Evolutionary conservation across 2,888 invertebrate species (phyloP).

Genomic region (Malthinus seriepunctatus): DNA sequence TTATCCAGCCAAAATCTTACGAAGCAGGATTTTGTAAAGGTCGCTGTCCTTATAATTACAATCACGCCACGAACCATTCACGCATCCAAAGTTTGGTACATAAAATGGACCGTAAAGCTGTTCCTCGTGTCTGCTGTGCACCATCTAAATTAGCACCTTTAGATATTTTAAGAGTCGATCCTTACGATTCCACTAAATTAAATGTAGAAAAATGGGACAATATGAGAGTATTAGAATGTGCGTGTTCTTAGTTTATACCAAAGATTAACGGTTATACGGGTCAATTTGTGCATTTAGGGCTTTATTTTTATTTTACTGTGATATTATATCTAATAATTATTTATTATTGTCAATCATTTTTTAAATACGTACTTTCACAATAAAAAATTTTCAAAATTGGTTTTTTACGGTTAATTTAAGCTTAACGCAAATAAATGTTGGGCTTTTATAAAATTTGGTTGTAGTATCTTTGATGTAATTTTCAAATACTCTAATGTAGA

Average conservation of each 20-base stretch:
- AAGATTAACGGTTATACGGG: slow-evolving; percentile 41
- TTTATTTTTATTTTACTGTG: slow-evolving; percentile 37
- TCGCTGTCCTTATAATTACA: slow-evolving; percentile 68
- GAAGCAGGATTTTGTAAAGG: slow-evolving; percentile 75
- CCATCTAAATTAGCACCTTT: slow-evolving; percentile 68
- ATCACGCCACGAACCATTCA: slow-evolving; percentile 73
- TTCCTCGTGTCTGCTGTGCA: slow-evolving; percentile 69
- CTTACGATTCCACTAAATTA: slow-evolving; percentile 63
- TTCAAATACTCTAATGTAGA: too few species aligned
- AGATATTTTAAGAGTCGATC: slow-evolving; percentile 68
- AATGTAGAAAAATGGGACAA: slow-evolving; percentile 71
- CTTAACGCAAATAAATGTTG: too few species aligned
- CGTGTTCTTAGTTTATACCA: slow-evolving; percentile 61
- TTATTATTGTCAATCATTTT: slow-evolving; percentile 21
- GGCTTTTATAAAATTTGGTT: too few species aligned
- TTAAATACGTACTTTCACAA: neutral
- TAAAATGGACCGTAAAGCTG: slow-evolving; percentile 58
- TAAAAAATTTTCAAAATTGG: neutral
- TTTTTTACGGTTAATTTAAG: too few species aligned
- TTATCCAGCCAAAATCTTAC: slow-evolving; percentile 69
- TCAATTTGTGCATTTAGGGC: slow-evolving; percentile 46
- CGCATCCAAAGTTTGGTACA: slow-evolving; percentile 69
- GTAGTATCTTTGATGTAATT: too few species aligned
- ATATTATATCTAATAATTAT: slow-evolving; percentile 37
- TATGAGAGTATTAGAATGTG: slow-evolving; percentile 72